Percentiles rank a stretch among this genome's conserved stretches.
Evolutionary conservation across 2,888 invertebrate species (phyloP).

Genomic region (Dasypolia templi): DNA sequence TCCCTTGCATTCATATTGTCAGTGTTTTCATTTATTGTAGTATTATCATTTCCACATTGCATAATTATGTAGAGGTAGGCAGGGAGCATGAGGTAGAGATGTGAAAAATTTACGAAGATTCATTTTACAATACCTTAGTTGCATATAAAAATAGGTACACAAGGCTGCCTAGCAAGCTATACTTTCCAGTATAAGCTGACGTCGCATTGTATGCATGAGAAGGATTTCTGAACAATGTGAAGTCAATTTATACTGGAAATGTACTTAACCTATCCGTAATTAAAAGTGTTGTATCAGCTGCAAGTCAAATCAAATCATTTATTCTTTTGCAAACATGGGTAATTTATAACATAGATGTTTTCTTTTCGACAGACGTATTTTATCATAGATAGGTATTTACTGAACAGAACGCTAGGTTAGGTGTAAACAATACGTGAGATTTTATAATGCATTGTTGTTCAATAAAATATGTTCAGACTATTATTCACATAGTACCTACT

Average conservation of each 20-base stretch:
- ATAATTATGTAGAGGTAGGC: not conserved
- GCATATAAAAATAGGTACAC: not conserved
- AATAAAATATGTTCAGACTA: not conserved
- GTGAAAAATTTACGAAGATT: not conserved
- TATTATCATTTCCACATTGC: too few species aligned
- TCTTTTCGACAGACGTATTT: slow-evolving; percentile 4
- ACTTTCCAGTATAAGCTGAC: too few species aligned
- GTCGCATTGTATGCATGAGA: too few species aligned
- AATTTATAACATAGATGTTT: too few species aligned
- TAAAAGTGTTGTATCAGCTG: slow-evolving; percentile 22
- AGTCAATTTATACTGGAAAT: too few species aligned
- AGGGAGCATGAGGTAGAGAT: not conserved
- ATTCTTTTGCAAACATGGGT: too few species aligned
- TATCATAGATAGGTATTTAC: slow-evolving; percentile 28
- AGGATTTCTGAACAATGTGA: too few species aligned
- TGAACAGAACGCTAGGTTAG: slow-evolving; percentile 3
- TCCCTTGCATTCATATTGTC: too few species aligned
- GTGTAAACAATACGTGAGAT: slow-evolving; percentile 49
- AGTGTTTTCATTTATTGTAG: too few species aligned
- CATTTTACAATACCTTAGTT: not conserved
- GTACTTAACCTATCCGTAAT: not conserved
- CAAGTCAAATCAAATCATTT: too few species aligned
- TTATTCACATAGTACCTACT: not conserved
- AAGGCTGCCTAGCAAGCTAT: too few species aligned
- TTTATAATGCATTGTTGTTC: not conserved